Conservation (phyloP, 2,113 vertebrate species). For the Amphiprion ocellaris region DNA sequence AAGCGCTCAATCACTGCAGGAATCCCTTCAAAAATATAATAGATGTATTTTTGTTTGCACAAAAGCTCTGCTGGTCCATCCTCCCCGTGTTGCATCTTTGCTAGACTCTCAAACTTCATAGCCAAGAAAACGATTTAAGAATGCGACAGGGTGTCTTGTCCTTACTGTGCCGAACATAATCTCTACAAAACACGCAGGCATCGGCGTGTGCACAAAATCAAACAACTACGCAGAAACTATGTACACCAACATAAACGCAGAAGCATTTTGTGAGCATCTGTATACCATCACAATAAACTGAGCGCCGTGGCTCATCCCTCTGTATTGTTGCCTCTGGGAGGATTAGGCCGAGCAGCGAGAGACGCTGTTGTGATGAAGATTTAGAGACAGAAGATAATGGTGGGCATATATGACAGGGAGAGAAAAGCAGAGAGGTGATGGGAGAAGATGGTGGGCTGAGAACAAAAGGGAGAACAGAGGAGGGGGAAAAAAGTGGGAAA, state of each 20-base stretch:
- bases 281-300: neutral
- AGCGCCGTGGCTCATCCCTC: constrained; percentile 1
- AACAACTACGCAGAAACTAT: neutral
- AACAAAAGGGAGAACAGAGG: constrained; percentile 43
- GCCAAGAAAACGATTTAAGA: neutral
- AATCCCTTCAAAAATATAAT: neutral
- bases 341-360: constrained; percentile 17
- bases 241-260: neutral
- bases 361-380: constrained; percentile 33
- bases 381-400: constrained; percentile 30
- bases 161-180: neutral
- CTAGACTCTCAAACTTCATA: neutral
- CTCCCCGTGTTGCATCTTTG: neutral
- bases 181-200: constrained; percentile 3
- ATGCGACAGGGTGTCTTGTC: neutral
- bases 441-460: constrained; percentile 29
- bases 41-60: neutral
- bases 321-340: constrained; percentile 10
- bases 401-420: constrained; percentile 35
- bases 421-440: constrained; percentile 43
- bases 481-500: constrained; percentile 32
- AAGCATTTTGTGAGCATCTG: neutral
- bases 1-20: neutral
- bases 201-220: neutral
- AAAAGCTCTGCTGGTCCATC: neutral